Evolutionary conservation across 53 echinoderm and acorn worm genomes (phyloP), one percentile per base, ranked within the genome.

Genomic region (Crossaster papposus): DNA sequence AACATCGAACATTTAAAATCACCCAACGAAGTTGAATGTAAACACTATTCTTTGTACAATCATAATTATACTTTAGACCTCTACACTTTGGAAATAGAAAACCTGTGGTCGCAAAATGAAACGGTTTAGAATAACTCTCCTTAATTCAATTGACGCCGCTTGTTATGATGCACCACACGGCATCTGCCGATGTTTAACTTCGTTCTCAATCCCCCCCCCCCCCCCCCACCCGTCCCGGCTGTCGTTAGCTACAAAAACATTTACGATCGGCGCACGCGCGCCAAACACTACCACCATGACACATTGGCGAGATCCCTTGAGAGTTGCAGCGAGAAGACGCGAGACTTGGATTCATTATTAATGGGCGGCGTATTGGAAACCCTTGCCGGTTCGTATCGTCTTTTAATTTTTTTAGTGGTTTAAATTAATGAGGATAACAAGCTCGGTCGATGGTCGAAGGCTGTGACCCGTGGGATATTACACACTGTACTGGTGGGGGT

Each of bases 351-450:
- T 64, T 82, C 82, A n/a, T n/a, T n/a, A 68, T 82, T 82, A 65
- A 65, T 14, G 65, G 37, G 50, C 74, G 35, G 74, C 33, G 81
- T 82, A 24, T 36, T 17, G 18, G 82, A 35, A 29, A 26, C 82
- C n/a, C 82, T 38, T 65, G 65, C 36, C 65, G 64, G 31, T n/a
- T n/a, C n/a, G n/a, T n/a, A n/a, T n/a, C n/a, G n/a, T 30, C 26
- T 36, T 24, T 23, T 82, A 30, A 18, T 13, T 81, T 82, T n/a
- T 38, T 29, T 72, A 70, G 53, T 52, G 54, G 71, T 71, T 84
- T 72, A 84, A n/a, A 84, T 84, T 84, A 72, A 84, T 72, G 73
- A 51, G 72, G 84, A 44, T 51, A 72, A 84, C 71, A 53, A 72
- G 70, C 54, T 44, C 53, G 38, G 38, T 44, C n/a, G n/a, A n/a